phyloP scores from a whole-genome alignment of 2,113 vertebrate species.

The Rhipidura dahli region DNA sequence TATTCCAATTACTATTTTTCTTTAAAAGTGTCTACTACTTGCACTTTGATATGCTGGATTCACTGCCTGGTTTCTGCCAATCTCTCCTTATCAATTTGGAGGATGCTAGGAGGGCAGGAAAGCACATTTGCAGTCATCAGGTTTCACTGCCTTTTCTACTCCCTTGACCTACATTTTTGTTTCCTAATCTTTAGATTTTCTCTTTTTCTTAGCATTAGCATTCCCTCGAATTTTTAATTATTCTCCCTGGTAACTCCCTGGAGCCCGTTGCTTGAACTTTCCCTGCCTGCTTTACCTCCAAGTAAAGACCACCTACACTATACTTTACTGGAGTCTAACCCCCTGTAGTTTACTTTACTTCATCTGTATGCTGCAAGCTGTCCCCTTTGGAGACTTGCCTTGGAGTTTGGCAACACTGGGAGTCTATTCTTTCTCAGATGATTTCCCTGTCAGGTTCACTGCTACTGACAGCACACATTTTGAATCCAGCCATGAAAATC shows the following conservation, averaged over 20 bases:
- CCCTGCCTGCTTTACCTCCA: not conserved
- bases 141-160: constrained; percentile 4
- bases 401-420: not conserved
- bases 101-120: not conserved
- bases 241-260: not conserved
- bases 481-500: constrained; percentile 40
- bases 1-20: not conserved
- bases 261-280: not conserved
- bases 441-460: constrained; percentile 15
- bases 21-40: not conserved
- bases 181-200: not conserved
- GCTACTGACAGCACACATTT: not conserved
- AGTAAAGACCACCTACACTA: not conserved
- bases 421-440: not conserved
- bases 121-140: not conserved
- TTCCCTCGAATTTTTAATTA: constrained; percentile 28
- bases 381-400: not conserved
- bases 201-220: not conserved
- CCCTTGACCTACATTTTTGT: not conserved
- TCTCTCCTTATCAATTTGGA: not conserved
- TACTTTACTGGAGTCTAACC: not conserved
- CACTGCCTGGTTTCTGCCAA: not conserved
- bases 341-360: not conserved
- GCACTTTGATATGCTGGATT: not conserved
- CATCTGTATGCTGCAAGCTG: not conserved